A percentile compares a stretch with the other conserved stretches of the same genome.
Evolutionary conservation across 2,888 invertebrate genomes (phyloP).

Genomic region (Anthophora plumipes): DNA sequence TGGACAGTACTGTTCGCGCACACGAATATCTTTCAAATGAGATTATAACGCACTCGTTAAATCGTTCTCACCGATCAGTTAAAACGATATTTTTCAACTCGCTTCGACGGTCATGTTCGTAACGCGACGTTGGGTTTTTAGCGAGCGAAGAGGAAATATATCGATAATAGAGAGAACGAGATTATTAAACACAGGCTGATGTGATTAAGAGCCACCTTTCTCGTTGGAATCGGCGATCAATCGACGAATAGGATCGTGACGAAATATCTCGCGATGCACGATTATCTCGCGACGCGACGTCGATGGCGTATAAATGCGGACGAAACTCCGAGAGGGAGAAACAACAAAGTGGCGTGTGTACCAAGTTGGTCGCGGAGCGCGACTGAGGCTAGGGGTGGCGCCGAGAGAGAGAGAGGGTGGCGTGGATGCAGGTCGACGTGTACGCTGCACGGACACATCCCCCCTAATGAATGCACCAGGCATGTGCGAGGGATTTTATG

Average conservation of each 20-base stretch:
- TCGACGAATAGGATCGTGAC: conserved; percentile 26
- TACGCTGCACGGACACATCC: conserved; percentile 83
- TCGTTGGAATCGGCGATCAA: conserved; percentile 12
- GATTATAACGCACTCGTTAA: conserved; percentile 49
- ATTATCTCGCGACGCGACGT: conserved; percentile 53
- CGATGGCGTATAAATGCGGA: conserved; percentile 43
- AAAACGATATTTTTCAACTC: conserved; percentile 10
- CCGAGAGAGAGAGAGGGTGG: conserved; percentile 73
- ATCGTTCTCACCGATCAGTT: conserved; percentile 30
- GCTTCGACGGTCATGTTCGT: conserved; percentile 14
- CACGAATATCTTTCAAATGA: conserved; percentile 36
- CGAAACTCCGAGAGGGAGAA: conserved; percentile 49
- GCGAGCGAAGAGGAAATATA: background rate
- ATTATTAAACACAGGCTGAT: background rate
- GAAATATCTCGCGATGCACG: conserved; percentile 39
- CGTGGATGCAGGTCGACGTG: conserved; percentile 80
- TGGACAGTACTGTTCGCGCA: conserved; percentile 63
- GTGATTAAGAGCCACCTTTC: background rate
- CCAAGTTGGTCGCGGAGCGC: conserved; percentile 73
- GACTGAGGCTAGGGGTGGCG: conserved; percentile 74
- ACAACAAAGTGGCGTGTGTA: conserved; percentile 71
- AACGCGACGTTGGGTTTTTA: conserved; percentile 23
- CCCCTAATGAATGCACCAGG: conserved; percentile 84
- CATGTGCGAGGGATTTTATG: conserved; percentile 85
- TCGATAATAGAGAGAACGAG: background rate